Evolutionary conservation across 35 echinoderm and acorn worm species (phyloP).

Genomic region (Patiria miniata): DNA sequence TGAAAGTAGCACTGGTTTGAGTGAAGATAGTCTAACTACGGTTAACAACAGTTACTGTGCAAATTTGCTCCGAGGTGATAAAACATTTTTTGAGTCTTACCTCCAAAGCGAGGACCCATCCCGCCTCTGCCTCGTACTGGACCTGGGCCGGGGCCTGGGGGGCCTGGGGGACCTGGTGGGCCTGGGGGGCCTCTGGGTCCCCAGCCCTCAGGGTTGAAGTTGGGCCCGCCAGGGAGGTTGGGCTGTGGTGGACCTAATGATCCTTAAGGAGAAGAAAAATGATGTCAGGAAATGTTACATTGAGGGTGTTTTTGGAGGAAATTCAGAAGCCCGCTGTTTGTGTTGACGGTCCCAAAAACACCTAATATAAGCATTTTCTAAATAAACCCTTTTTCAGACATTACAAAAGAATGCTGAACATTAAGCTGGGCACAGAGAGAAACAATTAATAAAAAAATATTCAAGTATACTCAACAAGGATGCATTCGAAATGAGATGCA

Average conservation of each 20-base stretch:
- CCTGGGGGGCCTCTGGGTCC: background rate
- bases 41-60: no score
- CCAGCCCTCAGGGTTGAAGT: constrained; percentile 1
- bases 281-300: background rate
- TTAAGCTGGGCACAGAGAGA: no score
- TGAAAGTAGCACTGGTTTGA: no score
- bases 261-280: background rate
- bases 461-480: no score
- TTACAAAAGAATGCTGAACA: no score
- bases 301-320: background rate
- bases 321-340: background rate
- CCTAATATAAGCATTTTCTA: no score
- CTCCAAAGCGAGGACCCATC: constrained; percentile 31
- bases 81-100: constrained; percentile 10
- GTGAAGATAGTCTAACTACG: no score
- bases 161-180: background rate
- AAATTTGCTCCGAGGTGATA: no score
- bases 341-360: no score
- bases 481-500: no score
- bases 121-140: constrained; percentile 4
- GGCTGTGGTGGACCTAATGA: constrained; percentile 28
- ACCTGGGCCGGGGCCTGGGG: background rate
- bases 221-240: constrained; percentile 10
- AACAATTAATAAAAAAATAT: no score
- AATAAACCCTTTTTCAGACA: no score